Evolutionary conservation across 2,113 vertebrate genomes (phyloP).

Genomic region (Cavia aperea): DNA sequence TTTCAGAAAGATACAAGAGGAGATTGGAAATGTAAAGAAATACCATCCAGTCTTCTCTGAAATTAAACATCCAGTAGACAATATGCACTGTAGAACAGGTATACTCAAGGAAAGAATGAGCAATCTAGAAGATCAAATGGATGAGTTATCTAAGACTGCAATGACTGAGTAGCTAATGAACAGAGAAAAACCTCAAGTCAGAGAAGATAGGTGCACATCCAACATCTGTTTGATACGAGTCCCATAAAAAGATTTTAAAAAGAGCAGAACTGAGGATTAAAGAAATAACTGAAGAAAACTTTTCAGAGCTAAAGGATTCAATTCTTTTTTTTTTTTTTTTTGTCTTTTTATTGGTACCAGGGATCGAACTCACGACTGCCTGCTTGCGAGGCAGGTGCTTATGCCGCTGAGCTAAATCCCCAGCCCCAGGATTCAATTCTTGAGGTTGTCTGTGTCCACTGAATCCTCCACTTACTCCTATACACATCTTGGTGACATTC

Average conservation of each 20-base stretch:
- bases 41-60: background rate
- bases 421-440: background rate
- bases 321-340: background rate
- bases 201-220: constrained; percentile 25
- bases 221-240: constrained; percentile 46
- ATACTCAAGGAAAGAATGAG: background rate
- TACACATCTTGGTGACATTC: constrained; percentile 53
- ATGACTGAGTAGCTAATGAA: constrained; percentile 17
- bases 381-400: too few species aligned
- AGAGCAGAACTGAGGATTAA: background rate
- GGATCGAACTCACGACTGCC: too few species aligned
- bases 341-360: too few species aligned
- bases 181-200: constrained; percentile 14
- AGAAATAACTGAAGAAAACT: constrained; percentile 50
- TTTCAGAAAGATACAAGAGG: background rate
- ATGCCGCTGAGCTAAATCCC: too few species aligned
- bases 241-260: constrained; percentile 31
- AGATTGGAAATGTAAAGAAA: background rate
- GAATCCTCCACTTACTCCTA: constrained; percentile 34
- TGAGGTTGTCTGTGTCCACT: constrained; percentile 3
- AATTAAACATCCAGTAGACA: background rate
- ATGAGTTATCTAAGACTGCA: background rate
- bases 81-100: background rate
- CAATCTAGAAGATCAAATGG: background rate
- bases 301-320: background rate